These are phyloP conservation scores for Pseudoatta argentina DNA, from an alignment of 1,140 invertebrate species.

Conservation along the genomic window DNA sequence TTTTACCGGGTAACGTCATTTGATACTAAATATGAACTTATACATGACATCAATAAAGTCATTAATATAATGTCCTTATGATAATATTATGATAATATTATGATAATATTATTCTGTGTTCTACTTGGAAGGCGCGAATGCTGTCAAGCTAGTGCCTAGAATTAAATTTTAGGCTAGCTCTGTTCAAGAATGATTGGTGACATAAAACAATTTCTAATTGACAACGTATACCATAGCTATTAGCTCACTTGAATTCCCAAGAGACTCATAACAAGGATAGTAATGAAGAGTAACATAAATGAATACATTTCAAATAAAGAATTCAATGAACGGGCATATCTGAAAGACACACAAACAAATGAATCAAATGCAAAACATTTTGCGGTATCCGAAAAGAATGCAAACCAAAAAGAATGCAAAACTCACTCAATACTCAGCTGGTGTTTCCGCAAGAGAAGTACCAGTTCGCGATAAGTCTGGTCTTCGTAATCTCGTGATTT, in stretches of 20 bases:
- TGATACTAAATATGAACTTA: no score
- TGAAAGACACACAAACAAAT: slow-evolving; percentile 4
- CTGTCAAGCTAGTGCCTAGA: no score
- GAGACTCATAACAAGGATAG: background rate
- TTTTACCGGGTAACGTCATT: no score
- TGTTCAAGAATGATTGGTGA: background rate
- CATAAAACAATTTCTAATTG: background rate
- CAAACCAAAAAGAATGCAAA: background rate
- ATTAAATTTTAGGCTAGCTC: background rate
- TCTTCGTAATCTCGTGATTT: background rate
- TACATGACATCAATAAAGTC: no score
- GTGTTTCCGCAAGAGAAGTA: slow-evolving; percentile 11
- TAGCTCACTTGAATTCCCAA: slow-evolving; percentile 18
- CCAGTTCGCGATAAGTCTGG: background rate
- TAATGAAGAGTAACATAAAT: slow-evolving; percentile 1
- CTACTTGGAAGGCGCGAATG: no score
- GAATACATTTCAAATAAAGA: slow-evolving; percentile 1
- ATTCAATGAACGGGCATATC: slow-evolving; percentile 13
- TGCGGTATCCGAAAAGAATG: background rate
- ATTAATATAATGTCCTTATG: no score
- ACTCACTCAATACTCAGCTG: slow-evolving; percentile 23
- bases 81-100: no score
- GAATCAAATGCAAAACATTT: background rate
- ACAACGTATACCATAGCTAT: background rate
- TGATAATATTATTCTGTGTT: no score